These are phyloP conservation scores for Homalodisca vitripennis DNA, from an alignment of 1,140 invertebrate genomes.

Conservation along the genomic window DNA sequence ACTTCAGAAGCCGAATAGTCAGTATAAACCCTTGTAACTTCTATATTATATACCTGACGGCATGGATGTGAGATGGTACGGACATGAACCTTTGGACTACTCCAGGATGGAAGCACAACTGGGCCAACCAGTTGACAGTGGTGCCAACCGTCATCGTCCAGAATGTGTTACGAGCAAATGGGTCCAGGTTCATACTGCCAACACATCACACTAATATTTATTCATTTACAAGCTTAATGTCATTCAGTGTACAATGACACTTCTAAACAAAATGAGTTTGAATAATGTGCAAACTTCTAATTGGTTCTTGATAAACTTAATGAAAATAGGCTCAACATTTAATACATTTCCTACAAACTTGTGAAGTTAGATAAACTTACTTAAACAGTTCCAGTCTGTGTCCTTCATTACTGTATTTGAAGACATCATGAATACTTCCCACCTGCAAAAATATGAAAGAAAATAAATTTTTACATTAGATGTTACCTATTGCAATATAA, in stretches of 20 bases:
- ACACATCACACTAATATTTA: background rate
- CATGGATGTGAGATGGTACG: slow-evolving; percentile 52
- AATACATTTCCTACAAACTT: too few relatives aligned
- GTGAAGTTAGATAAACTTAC: slow-evolving; percentile 44
- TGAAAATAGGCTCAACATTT: too few relatives aligned
- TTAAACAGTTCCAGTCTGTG: slow-evolving; percentile 65
- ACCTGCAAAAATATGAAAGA: too few relatives aligned
- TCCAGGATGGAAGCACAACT: slow-evolving; percentile 57
- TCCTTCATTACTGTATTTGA: slow-evolving; percentile 54
- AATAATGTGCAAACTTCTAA: too few relatives aligned
- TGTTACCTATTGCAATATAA: too few relatives aligned
- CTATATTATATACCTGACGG: slow-evolving; percentile 53
- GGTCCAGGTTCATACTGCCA: slow-evolving; percentile 55
- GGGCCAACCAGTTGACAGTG: slow-evolving; percentile 56
- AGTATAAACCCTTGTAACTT: too few relatives aligned
- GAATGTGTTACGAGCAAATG: slow-evolving; percentile 55
- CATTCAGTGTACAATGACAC: too few relatives aligned
- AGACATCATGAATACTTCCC: slow-evolving; percentile 59
- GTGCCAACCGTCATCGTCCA: slow-evolving; percentile 60
- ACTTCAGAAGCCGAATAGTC: too few relatives aligned
- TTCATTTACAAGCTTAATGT: too few relatives aligned
- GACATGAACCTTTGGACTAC: slow-evolving; percentile 62
- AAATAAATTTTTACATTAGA: too few relatives aligned
- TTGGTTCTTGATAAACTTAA: too few relatives aligned
- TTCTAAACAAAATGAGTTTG: too few relatives aligned